Base-by-base conservation (phyloP, 2,888 invertebrate genomes). In the Oxyteleia sp. region DNA sequence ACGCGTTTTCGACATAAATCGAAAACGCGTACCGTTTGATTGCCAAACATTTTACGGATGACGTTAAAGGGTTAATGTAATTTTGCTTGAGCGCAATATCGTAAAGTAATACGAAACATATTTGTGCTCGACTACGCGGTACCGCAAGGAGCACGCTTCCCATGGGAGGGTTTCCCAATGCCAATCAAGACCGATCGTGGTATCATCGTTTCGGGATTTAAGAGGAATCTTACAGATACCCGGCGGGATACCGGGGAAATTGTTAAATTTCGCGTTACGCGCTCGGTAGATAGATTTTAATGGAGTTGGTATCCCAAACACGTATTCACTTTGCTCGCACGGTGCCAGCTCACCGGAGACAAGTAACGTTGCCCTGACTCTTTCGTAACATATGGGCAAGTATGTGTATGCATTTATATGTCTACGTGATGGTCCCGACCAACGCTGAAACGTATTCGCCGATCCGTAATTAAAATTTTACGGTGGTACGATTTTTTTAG, bases 301-400 rank as follows among this genome's bases (percentile, higher is more conserved):
- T 92, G 90, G 90, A 88, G 85, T 92, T 91, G 88, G 91, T 88
- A 92, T 81, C 86, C 92, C 69, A 88, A 86, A 90, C 92, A 92
- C 91, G 92, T 92, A 92, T 88, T 90, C 91, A 90, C 91, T 92
- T 92, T 91, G 87, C 89, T 88, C 86, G 82, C 75, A 81, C 63
- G 79, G 83, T 84, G 84, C 78, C 74, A 74, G 26, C 66, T 84
- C 76, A 69, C 57, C 57, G 74, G 66, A 82, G 66, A 71, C 81
- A 71, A 71, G 81, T 82, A 79, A 84, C 38, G 64, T 41, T 66
- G 59, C 43, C 47, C 55, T 68, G 68, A 69, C 69, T 79, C 72
- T 64, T 78, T 68, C 64, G 55, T 82, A 78, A 66, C 71, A 59
- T 75, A 74, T 81, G 72, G 59, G 81, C 59, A 32, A 51, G 68